Evolutionary conservation across 2,797 vertebrate genomes (phyloP).

Genomic region (Harpagifer antarcticus): DNA sequence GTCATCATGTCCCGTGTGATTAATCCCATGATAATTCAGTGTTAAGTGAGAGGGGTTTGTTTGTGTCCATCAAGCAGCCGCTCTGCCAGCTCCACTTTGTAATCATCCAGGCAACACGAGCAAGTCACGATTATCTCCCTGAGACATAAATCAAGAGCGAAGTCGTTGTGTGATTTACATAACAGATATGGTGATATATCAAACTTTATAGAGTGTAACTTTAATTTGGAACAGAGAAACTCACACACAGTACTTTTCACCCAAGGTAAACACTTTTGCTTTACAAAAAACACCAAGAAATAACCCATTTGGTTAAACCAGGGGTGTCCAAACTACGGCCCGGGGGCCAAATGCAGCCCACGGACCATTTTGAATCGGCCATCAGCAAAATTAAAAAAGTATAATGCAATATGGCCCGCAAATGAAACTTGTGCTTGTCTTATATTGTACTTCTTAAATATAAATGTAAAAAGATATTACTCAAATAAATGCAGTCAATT

Average conservation of each 20-base stretch:
- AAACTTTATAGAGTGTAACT: constrained; percentile 74
- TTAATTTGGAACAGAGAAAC: constrained; percentile 52
- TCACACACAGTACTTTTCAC: constrained; percentile 37
- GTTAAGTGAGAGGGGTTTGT: constrained; percentile 38
- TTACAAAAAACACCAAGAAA: constrained; percentile 34
- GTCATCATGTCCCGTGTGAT: constrained; percentile 59
- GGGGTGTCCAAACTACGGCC: no score
- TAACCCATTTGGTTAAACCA: constrained; percentile 39
- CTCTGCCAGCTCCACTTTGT: constrained; percentile 53
- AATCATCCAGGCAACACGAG: constrained; percentile 67
- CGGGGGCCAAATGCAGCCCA: no score
- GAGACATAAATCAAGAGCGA: constrained; percentile 70
- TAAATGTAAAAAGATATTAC: no score
- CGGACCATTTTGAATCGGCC: no score
- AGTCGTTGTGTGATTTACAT: constrained; percentile 72
- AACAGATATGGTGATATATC: constrained; percentile 70
- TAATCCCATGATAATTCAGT: constrained; percentile 61
- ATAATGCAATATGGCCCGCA: no score
- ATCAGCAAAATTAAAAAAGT: no score
- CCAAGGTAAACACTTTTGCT: constrained; percentile 26
- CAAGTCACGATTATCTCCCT: constrained; percentile 63
- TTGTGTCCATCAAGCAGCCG: constrained; percentile 45
- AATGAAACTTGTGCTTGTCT: no score
- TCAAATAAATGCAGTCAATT: no score
- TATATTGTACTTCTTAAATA: no score